These are phyloP conservation scores for Trachymyrmex cornetzi DNA, from an alignment of 1,140 invertebrate genomes.

Conservation along the genomic window DNA sequence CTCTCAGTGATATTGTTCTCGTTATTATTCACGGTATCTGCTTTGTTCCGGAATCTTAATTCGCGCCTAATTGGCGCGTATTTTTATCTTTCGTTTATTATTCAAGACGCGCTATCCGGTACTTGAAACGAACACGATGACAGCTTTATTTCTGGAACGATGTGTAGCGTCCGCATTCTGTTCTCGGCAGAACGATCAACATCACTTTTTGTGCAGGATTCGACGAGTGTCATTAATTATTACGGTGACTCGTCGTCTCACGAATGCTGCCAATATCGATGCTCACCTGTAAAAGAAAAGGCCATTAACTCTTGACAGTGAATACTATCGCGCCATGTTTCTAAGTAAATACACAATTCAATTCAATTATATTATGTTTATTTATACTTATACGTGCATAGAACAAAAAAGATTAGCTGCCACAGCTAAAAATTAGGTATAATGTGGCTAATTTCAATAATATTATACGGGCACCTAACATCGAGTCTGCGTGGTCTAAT, in stretches of 20 bases:
- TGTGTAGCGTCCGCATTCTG: conserved; percentile 67
- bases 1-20: neutral
- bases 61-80: conserved; percentile 46
- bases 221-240: conserved; percentile 73
- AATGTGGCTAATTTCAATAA: too few relatives aligned
- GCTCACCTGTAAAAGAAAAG: conserved; percentile 10
- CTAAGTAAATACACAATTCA: conserved; percentile 1
- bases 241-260: conserved; percentile 56
- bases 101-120: conserved; percentile 19
- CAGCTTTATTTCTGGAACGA: conserved; percentile 74
- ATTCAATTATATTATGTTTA: neutral
- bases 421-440: too few relatives aligned
- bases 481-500: too few relatives aligned
- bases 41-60: conserved; percentile 28
- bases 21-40: conserved; percentile 15
- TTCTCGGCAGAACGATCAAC: conserved; percentile 65
- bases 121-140: conserved; percentile 17
- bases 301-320: neutral
- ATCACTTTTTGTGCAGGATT: conserved; percentile 73
- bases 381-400: neutral
- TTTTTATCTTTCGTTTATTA: conserved; percentile 49
- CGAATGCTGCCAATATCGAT: conserved; percentile 31
- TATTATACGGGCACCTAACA: too few relatives aligned
- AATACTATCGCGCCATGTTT: conserved; percentile 8
- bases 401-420: too few relatives aligned